Evolutionary conservation across 2,888 invertebrate species (phyloP).

Genomic region (Eupithecia dodoneata): DNA sequence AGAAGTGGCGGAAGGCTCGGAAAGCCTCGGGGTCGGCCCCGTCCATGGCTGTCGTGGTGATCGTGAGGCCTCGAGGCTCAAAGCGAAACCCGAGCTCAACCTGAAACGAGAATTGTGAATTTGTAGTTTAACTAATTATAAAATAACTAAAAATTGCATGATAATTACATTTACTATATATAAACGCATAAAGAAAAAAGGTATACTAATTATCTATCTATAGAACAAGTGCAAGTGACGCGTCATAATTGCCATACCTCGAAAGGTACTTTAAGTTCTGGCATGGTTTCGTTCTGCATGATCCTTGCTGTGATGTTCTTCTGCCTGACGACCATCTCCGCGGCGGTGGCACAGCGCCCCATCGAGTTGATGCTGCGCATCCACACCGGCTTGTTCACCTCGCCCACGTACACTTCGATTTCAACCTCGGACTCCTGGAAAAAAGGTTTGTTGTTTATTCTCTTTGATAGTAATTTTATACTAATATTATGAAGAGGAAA

Average conservation of each 20-base stretch:
- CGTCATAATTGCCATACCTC: conserved; percentile 10
- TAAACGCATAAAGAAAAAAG: too few species aligned
- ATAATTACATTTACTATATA: too few species aligned
- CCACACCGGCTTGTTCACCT: conserved; percentile 20
- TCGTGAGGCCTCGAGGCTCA: conserved; percentile 15
- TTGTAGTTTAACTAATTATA: background rate
- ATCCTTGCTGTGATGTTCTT: background rate
- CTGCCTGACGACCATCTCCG: conserved; percentile 5
- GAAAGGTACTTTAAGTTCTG: conserved; percentile 15
- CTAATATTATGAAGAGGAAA: too few species aligned
- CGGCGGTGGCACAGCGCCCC: background rate
- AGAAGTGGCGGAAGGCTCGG: conserved; percentile 61
- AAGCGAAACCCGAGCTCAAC: conserved; percentile 28
- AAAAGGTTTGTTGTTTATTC: background rate
- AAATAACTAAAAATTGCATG: too few species aligned
- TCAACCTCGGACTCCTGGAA: conserved; percentile 27
- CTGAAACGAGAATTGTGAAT: conserved; percentile 7
- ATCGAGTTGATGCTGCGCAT: conserved; percentile 10
- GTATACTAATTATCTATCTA: too few species aligned
- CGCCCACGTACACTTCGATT: conserved; percentile 24
- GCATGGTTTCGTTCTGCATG: background rate
- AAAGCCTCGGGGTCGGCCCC: conserved; percentile 21
- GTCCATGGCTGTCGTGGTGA: conserved; percentile 15
- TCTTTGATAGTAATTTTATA: too few species aligned
- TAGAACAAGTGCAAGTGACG: too few species aligned